phyloP scores from a whole-genome alignment of 2,888 invertebrate genomes.

The Papilio gigon region DNA sequence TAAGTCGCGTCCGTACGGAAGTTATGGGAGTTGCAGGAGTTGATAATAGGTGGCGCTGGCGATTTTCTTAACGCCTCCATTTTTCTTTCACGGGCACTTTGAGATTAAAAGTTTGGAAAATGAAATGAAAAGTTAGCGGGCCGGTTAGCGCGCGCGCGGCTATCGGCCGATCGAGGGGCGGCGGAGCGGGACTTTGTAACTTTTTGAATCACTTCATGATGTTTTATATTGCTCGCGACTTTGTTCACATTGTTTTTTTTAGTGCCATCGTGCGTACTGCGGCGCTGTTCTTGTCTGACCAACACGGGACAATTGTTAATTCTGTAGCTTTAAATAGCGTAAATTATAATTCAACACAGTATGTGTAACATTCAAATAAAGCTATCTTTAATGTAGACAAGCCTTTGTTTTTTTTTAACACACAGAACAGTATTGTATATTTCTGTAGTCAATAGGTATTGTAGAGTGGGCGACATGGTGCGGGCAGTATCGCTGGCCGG shows the following conservation, averaged over 20 bases:
- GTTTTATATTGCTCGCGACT: slow-evolving; percentile 21
- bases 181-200: slow-evolving; percentile 46
- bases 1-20: slow-evolving; percentile 49
- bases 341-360: not conserved
- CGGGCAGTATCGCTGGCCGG: slow-evolving; percentile 2
- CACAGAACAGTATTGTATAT: not conserved
- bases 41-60: slow-evolving; percentile 81
- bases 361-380: too few species aligned
- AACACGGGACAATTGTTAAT: too few species aligned
- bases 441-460: not conserved
- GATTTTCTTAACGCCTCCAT: slow-evolving; percentile 78
- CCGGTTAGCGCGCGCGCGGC: slow-evolving; percentile 53
- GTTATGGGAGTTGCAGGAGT: slow-evolving; percentile 66
- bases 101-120: slow-evolving; percentile 82
- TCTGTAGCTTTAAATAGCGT: too few species aligned
- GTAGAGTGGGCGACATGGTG: not conserved
- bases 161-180: slow-evolving; percentile 61
- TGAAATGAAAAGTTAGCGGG: slow-evolving; percentile 73
- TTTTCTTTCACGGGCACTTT: slow-evolving; percentile 82
- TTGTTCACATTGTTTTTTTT: slow-evolving; percentile 19
- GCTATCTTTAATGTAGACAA: too few species aligned
- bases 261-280: slow-evolving; percentile 2
- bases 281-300: too few species aligned
- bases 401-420: too few species aligned
- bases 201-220: slow-evolving; percentile 35